Evolutionary conservation across 1,140 invertebrate species (phyloP), one percentile per base, ranked within the genome.

Genomic region (Archivesica marissinica): DNA sequence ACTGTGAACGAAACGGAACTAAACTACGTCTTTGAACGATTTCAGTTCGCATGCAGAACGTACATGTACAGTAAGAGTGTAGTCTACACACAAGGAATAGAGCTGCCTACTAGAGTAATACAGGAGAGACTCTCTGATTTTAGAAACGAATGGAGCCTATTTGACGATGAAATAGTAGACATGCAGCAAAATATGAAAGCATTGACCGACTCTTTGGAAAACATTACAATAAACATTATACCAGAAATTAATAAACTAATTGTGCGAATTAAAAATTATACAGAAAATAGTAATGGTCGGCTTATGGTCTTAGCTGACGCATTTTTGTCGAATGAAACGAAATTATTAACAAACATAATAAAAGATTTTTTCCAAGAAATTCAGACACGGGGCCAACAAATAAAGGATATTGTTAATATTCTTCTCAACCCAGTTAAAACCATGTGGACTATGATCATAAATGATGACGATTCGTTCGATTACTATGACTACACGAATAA

Each of bases 401-500:
- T 92, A 30, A 87, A 84, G 59, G 91, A 91, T 64, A 79, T 70
- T 38, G 89, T 87, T 88, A 86, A 72, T 33, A 30, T 77, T 1
- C 44, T 92, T 0, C 41, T 50, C 0, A 38, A 41, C 4, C 75
- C 68, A 11, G 84, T 79, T 2, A 61, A 35, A 6, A 52, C 54
- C 23, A 90, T 91, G 23, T 92, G 91, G 91, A 50, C 75, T 17
- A 52, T 35, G 1, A 81, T 90, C 4, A 41, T 91, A 11, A 75
- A 86, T 1, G 90, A 92, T 64, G 85, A 88, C 28, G 86, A 91
- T 59, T 83, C 88, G 80, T 15, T 78, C 1, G 85, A 88, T 0
- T 92, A 92, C 75, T 91, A 91, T 66, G n/a, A 78, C 2, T 90
- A 79, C 56, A 86, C 66, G 41, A 86, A 89, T 44, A 78, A 85